Percentiles rank a stretch among this genome's conserved stretches.
These are phyloP conservation scores for Trididemnum clinides DNA, from an alignment of 23 tunicate genomes.

Conservation along the genomic window DNA sequence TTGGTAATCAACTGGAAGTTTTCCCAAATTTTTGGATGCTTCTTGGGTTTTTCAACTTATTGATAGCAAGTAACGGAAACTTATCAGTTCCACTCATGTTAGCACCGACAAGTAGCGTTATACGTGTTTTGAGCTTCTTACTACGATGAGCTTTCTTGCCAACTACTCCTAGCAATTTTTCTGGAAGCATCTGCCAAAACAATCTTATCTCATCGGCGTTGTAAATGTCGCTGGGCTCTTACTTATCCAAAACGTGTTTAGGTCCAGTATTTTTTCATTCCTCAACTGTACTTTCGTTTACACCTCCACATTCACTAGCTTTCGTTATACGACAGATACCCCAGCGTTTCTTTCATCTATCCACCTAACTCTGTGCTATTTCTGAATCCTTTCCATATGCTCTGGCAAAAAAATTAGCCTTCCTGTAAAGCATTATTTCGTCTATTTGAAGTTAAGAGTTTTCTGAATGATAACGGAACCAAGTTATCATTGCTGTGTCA, in stretches of 20 bases:
- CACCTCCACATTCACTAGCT: constrained; percentile 17
- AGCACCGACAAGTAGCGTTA: constrained; percentile 9
- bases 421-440: not conserved
- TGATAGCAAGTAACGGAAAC: not conserved
- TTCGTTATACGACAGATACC: constrained; percentile 7
- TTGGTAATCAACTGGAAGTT: constrained; percentile 13
- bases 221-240: constrained; percentile 12
- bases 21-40: constrained; percentile 1
- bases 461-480: not conserved
- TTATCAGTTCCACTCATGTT: constrained; percentile 23
- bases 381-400: not conserved
- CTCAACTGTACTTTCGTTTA: not conserved
- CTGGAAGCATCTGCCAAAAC: constrained; percentile 18
- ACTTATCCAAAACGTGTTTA: not conserved
- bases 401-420: constrained; percentile 5
- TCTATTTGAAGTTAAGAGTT: not conserved
- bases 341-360: not conserved
- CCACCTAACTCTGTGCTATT: not conserved
- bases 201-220: not conserved
- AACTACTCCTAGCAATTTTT: not conserved
- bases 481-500: constrained; percentile 5
- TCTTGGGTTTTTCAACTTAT: constrained; percentile 15
- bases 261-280: not conserved
- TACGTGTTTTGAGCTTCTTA: constrained; percentile 8
- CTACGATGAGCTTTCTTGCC: not conserved